phyloP scores from a whole-genome alignment of 2,113 vertebrate genomes.

The Phyllopteryx taeniolatus region DNA sequence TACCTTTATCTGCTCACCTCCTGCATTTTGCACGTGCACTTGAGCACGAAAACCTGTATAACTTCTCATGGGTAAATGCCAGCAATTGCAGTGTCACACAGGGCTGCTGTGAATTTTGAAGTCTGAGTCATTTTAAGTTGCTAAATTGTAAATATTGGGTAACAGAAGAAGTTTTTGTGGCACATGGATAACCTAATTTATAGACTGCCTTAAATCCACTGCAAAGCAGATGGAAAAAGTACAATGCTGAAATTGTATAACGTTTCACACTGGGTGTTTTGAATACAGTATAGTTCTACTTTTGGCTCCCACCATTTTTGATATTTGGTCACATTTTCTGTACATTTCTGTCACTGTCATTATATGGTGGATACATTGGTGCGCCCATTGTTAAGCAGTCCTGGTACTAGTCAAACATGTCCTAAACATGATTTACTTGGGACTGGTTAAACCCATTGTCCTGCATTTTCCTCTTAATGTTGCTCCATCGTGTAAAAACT shows the following conservation, averaged over 20 bases:
- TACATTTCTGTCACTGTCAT: conserved; percentile 6
- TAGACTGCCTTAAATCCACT: conserved; percentile 27
- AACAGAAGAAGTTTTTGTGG: not conserved
- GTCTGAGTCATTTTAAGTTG: conserved; percentile 3
- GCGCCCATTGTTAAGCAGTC: conserved; percentile 18
- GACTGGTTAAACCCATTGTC: conserved; percentile 31
- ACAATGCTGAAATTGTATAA: conserved; percentile 4
- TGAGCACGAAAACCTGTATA: conserved; percentile 39
- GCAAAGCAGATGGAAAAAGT: conserved; percentile 17
- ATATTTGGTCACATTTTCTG: conserved; percentile 7
- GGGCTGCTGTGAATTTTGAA: conserved; percentile 11
- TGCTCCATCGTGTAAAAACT: conserved; percentile 52
- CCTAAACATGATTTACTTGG: conserved; percentile 18
- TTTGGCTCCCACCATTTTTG: not conserved
- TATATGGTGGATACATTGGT: conserved; percentile 1
- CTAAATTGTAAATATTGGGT: conserved; percentile 8
- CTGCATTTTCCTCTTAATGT: conserved; percentile 21
- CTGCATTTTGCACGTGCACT: conserved; percentile 45
- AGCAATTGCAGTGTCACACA: conserved; percentile 11
- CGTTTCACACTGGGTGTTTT: conserved; percentile 22
- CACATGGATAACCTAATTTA: conserved; percentile 10
- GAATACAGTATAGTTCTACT: not conserved
- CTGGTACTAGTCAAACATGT: conserved; percentile 39
- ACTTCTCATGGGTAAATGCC: conserved; percentile 10
- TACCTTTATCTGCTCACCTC: conserved; percentile 8